Evolutionary conservation across 2,888 invertebrate species (phyloP).

Genomic region (Halictus ligatus): DNA sequence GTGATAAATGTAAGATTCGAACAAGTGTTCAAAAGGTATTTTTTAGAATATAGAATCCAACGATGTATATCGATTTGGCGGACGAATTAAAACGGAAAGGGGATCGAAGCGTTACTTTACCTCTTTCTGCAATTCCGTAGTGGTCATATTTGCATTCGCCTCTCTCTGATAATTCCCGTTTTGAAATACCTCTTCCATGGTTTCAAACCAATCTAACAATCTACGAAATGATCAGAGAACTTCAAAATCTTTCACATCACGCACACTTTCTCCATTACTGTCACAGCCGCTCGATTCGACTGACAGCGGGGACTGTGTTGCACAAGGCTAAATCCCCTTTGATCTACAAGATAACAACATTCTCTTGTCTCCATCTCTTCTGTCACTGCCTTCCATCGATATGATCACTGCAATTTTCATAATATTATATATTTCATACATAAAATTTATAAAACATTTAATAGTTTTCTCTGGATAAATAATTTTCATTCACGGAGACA

Average conservation of each 20-base stretch:
- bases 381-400: neutral
- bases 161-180: constrained; percentile 80
- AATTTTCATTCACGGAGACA: neutral
- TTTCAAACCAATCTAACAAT: constrained; percentile 48
- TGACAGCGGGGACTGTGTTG: constrained; percentile 19
- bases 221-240: constrained; percentile 44
- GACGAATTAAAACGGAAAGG: constrained; percentile 48
- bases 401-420: neutral
- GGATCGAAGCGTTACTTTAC: constrained; percentile 63
- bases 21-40: neutral
- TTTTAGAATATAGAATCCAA: constrained; percentile 26
- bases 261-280: constrained; percentile 53
- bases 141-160: constrained; percentile 74
- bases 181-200: constrained; percentile 80
- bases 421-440: neutral
- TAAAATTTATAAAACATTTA: neutral
- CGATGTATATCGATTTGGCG: constrained; percentile 63
- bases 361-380: neutral
- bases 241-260: constrained; percentile 54
- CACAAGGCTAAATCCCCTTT: constrained; percentile 43
- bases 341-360: neutral
- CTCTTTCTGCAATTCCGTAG: constrained; percentile 77
- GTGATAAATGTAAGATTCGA: neutral
- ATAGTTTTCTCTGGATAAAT: neutral
- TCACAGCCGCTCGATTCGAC: constrained; percentile 14